A percentile compares a stretch with the other conserved stretches of the same genome.
Evolutionary conservation across 1,140 invertebrate species (phyloP).

Genomic region (Caerostris extrusa): DNA sequence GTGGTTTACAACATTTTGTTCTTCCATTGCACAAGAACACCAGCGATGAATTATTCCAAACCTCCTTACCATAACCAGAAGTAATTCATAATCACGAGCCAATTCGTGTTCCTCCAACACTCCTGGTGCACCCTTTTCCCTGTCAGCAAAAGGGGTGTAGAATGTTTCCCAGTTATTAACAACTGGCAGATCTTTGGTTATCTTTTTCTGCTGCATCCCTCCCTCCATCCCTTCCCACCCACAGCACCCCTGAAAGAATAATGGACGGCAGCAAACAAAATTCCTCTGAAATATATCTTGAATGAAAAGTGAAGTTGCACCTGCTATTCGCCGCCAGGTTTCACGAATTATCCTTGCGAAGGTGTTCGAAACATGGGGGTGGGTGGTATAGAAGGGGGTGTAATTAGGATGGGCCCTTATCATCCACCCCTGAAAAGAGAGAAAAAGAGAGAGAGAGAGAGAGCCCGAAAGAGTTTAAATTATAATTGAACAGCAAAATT

Average conservation of each 20-base stretch:
- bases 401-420: constrained; percentile 75
- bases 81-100: constrained; percentile 36
- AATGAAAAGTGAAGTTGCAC: constrained; percentile 39
- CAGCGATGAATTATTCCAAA: constrained; percentile 2
- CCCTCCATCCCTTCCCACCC: background rate
- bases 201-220: background rate
- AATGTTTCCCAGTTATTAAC: constrained; percentile 15
- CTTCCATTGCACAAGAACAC: background rate
- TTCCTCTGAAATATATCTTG: constrained; percentile 36
- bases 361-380: background rate
- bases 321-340: constrained; percentile 40
- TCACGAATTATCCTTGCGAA: constrained; percentile 8
- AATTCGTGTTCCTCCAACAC: constrained; percentile 10
- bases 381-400: background rate
- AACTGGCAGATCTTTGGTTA: constrained; percentile 2
- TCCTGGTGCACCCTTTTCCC: background rate
- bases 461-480: constrained; percentile 70
- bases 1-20: background rate
- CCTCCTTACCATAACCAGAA: background rate
- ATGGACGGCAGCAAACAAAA: constrained; percentile 51
- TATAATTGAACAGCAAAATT: constrained; percentile 78
- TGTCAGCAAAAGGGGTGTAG: background rate
- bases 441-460: constrained; percentile 34
- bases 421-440: constrained; percentile 39
- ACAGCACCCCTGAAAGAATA: background rate